Percentiles rank a stretch among this genome's conserved stretches.
Evolutionary conservation across 2,888 invertebrate genomes (phyloP).

Genomic region (Plebejus melissa): DNA sequence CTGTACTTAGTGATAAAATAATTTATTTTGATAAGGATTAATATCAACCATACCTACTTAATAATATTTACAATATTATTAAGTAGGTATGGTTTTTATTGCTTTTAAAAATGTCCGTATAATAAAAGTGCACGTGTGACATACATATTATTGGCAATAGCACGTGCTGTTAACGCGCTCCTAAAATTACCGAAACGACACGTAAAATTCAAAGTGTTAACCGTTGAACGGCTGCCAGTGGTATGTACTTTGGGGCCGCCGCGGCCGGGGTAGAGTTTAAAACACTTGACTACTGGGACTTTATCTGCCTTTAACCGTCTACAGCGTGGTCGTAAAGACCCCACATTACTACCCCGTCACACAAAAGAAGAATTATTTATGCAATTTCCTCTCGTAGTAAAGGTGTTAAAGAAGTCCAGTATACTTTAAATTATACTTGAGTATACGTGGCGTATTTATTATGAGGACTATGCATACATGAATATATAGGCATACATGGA

Average conservation of each 20-base stretch:
- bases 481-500: not conserved
- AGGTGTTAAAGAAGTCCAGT: not conserved
- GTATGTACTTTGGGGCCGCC: not conserved
- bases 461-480: not conserved
- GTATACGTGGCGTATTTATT: no score
- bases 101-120: not conserved
- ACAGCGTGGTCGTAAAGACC: slow-evolving; percentile 3
- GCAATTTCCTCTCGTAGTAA: not conserved
- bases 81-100: not conserved
- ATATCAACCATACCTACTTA: no score
- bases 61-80: not conserved
- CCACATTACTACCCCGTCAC: not conserved
- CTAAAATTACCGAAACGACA: slow-evolving; percentile 20
- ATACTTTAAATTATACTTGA: no score
- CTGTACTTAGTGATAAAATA: no score
- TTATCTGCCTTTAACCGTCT: slow-evolving; percentile 2
- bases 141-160: not conserved
- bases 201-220: slow-evolving; percentile 9
- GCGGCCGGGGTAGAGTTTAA: not conserved
- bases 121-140: not conserved
- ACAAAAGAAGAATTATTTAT: not conserved
- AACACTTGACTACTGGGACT: slow-evolving; percentile 4
- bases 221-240: slow-evolving; percentile 10
- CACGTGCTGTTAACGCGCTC: not conserved
- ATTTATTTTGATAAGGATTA: no score